phyloP scores from a whole-genome alignment of 2,113 vertebrate genomes.

The Phalacrocorax carbo region DNA sequence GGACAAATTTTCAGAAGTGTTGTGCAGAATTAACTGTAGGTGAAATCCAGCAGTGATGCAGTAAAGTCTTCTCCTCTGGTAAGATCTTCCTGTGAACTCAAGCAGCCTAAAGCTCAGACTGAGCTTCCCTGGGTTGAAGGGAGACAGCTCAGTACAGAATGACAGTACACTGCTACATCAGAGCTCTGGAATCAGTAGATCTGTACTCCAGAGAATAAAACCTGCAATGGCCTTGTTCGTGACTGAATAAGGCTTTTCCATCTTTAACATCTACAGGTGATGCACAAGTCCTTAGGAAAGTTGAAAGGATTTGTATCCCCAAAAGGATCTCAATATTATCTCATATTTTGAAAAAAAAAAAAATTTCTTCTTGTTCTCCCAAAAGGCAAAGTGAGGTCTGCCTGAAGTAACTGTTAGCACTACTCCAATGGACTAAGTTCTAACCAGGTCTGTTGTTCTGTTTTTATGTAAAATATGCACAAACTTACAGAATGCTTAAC shows the following conservation, averaged over 20 bases:
- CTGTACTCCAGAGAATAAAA: background rate
- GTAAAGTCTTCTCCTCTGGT: background rate
- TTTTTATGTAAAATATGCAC: background rate
- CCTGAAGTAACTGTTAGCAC: background rate
- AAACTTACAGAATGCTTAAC: background rate
- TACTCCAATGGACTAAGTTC: background rate
- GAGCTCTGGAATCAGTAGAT: background rate
- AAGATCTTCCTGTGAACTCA: background rate
- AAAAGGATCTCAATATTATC: background rate
- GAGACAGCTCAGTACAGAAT: background rate
- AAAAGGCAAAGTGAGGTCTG: background rate
- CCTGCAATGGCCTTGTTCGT: background rate
- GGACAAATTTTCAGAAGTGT: background rate
- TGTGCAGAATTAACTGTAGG: background rate
- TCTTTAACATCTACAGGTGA: background rate
- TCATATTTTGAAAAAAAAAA: background rate
- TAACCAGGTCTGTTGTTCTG: background rate
- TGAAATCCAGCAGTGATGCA: background rate
- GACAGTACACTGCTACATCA: background rate
- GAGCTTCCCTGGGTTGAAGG: background rate
- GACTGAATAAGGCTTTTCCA: background rate
- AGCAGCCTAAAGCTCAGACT: background rate
- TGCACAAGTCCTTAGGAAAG: background rate
- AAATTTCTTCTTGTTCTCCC: background rate
- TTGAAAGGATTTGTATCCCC: background rate